Percentiles rank a stretch among this genome's conserved stretches.
Conservation (phyloP, 2,113 vertebrate genomes). For the Lipotes vexillifer region DNA sequence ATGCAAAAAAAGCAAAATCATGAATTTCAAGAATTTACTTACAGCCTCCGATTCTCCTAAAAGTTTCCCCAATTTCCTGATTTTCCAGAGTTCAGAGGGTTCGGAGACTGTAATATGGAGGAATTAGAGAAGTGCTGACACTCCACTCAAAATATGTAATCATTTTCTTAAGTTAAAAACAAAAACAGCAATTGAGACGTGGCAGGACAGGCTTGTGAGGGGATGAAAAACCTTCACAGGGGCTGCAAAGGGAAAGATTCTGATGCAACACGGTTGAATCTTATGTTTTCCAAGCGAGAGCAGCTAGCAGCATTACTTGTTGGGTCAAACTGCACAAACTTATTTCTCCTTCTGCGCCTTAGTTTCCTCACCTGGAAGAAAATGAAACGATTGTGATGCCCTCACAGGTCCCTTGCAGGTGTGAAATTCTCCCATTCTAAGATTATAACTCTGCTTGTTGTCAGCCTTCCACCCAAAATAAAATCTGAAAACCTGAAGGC, state of each 20-base stretch:
- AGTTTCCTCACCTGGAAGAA: neutral
- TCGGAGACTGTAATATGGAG: rapidly evolving
- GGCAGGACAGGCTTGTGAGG: neutral
- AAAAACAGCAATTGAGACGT: neutral
- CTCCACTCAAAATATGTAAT: rapidly evolving
- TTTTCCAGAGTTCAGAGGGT: neutral
- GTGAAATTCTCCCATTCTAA: neutral
- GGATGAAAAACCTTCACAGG: neutral
- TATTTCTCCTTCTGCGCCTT: neutral
- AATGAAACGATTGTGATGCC: neutral
- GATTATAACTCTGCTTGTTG: neutral
- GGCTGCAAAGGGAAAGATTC: neutral
- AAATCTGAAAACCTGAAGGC: neutral
- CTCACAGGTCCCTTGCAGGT: neutral
- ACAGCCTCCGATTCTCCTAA: neutral
- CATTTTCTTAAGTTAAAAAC: neutral
- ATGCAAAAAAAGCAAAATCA: neutral
- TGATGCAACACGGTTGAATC: neutral
- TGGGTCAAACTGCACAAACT: neutral
- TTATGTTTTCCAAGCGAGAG: neutral
- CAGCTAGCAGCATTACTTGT: rapidly evolving
- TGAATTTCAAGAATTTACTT: neutral
- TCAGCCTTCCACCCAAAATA: neutral
- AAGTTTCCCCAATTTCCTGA: neutral
- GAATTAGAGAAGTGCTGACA: neutral